phyloP scores from a whole-genome alignment of 2,888 invertebrate genomes.

The Zonitis immaculata region DNA sequence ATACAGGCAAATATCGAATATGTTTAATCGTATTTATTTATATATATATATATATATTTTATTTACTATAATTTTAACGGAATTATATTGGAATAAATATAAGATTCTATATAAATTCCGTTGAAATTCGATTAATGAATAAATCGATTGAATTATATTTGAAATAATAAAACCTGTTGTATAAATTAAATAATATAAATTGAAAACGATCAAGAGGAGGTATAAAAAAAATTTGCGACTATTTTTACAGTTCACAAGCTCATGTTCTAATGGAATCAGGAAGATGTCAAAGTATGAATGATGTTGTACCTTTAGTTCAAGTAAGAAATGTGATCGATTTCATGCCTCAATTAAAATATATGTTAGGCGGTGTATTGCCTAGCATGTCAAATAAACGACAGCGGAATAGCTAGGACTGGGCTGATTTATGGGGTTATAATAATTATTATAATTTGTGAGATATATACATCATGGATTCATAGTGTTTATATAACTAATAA shows the following conservation, averaged over 20 bases:
- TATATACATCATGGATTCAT: background rate
- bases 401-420: constrained; percentile 60
- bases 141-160: no score
- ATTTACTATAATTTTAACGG: no score
- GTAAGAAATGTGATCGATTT: constrained; percentile 78
- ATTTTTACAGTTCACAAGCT: constrained; percentile 55
- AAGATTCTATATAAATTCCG: no score
- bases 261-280: constrained; percentile 72
- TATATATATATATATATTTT: no score
- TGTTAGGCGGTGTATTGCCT: constrained; percentile 57
- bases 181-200: no score
- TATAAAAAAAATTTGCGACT: background rate
- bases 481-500: background rate
- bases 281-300: constrained; percentile 66
- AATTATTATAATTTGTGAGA: constrained; percentile 27
- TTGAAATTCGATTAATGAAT: no score
- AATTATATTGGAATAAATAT: no score
- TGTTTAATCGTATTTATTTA: no score
- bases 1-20: no score
- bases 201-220: no score
- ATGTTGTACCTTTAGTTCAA: constrained; percentile 73
- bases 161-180: no score
- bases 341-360: constrained; percentile 85
- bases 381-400: constrained; percentile 52
- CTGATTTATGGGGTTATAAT: constrained; percentile 41